Conservation (phyloP, 2,113 vertebrate genomes). For the Tragulus kanchil region DNA sequence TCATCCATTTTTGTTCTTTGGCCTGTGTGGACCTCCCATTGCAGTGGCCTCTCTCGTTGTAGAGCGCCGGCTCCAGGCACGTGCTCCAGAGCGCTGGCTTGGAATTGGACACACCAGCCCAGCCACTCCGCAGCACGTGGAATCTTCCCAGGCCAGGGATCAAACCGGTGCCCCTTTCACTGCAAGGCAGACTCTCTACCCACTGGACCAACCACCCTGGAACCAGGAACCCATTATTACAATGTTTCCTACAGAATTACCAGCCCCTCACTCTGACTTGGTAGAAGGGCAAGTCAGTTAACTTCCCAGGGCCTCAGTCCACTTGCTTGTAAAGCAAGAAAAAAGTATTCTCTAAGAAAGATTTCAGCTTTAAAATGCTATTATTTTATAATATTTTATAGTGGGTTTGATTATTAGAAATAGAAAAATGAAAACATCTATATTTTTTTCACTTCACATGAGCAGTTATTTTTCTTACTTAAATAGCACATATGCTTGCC, state of each 20-base stretch:
- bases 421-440: slow-evolving; percentile 38
- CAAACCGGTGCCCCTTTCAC: background rate
- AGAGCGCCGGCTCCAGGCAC: no score
- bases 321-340: background rate
- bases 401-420: slow-evolving; percentile 16
- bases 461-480: background rate
- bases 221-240: no score
- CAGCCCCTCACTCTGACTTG: no score
- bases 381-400: background rate
- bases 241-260: no score
- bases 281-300: no score
- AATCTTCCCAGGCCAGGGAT: background rate
- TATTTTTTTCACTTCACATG: background rate
- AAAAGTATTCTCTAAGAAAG: background rate
- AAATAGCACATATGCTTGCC: background rate
- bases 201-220: no score
- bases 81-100: no score
- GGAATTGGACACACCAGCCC: no score
- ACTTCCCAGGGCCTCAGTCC: background rate
- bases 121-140: background rate
- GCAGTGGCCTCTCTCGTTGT: no score
- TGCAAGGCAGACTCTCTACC: background rate
- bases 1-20: no score
- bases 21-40: no score
- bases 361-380: slow-evolving; percentile 34